Evolutionary conservation across 2,888 invertebrate genomes (phyloP).

Genomic region (Scaptomyza caliginosa): DNA sequence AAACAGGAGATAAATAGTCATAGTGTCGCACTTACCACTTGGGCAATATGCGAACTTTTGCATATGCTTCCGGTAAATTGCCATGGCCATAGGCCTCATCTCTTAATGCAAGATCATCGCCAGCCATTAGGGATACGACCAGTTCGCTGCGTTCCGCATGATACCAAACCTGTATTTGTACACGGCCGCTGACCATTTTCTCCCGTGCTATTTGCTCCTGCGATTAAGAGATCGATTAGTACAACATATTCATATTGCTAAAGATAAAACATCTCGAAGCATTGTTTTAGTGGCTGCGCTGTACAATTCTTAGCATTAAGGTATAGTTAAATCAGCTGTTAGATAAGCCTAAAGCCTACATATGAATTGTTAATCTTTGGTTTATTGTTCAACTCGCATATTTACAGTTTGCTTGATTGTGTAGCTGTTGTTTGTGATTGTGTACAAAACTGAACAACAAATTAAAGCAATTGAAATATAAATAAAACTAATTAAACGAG

Average conservation of each 20-base stretch:
- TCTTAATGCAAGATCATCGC: constrained; percentile 91
- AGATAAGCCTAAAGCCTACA: constrained; percentile 41
- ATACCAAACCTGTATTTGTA: constrained; percentile 95
- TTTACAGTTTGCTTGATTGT: constrained; percentile 57
- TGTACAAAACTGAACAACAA: constrained; percentile 69
- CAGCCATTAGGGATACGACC: constrained; percentile 93
- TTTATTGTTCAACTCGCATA: constrained; percentile 51
- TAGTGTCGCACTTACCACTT: constrained; percentile 87
- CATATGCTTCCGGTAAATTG: constrained; percentile 92
- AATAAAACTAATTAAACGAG: constrained; percentile 68
- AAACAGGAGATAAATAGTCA: no score
- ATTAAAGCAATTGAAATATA: constrained; percentile 68
- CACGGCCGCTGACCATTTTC: constrained; percentile 90
- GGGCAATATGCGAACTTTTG: constrained; percentile 91
- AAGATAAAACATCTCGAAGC: constrained; percentile 16
- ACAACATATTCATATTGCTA: not conserved
- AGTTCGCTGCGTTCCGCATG: constrained; percentile 92
- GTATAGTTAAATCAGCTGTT: constrained; percentile 14
- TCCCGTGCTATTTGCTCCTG: constrained; percentile 90
- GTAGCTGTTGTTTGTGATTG: constrained; percentile 40
- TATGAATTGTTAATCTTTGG: constrained; percentile 21
- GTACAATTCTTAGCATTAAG: constrained; percentile 26
- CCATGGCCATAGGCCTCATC: constrained; percentile 92
- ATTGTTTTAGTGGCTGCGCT: constrained; percentile 24
- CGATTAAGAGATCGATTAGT: constrained; percentile 37